Conservation (phyloP, 2,113 vertebrate genomes). For the Bothrops jararaca region DNA sequence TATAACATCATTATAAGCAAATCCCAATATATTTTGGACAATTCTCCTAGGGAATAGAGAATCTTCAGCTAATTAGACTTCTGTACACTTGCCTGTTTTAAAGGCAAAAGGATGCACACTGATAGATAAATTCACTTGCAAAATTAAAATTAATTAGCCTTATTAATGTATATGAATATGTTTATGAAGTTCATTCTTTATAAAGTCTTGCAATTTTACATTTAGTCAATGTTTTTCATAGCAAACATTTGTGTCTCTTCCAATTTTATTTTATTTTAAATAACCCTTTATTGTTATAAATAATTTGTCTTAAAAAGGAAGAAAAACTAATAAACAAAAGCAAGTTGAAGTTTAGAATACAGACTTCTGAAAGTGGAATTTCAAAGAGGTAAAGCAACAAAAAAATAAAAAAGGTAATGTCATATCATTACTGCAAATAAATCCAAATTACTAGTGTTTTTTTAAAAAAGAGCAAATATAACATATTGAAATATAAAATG, state of each 20-base stretch:
- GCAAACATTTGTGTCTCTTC: slow-evolving; percentile 16
- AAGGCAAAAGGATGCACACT: slow-evolving; percentile 2
- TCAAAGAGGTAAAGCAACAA: slow-evolving; percentile 32
- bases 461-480: slow-evolving; percentile 5
- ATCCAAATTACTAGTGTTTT: background rate
- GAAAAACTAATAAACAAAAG: slow-evolving; percentile 21
- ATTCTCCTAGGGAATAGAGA: slow-evolving; percentile 60
- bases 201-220: slow-evolving; percentile 1
- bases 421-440: slow-evolving; percentile 10
- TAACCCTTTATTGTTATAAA: slow-evolving; percentile 15
- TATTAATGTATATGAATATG: background rate
- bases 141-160: background rate
- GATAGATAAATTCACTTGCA: background rate
- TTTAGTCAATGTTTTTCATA: slow-evolving; percentile 10
- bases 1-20: slow-evolving; percentile 79
- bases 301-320: slow-evolving; percentile 32
- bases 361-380: slow-evolving; percentile 49
- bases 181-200: background rate
- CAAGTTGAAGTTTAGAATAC: background rate
- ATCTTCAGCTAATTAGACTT: slow-evolving; percentile 57
- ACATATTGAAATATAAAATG: background rate
- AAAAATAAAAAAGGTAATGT: slow-evolving; percentile 31
- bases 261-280: slow-evolving; percentile 18
- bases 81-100: slow-evolving; percentile 41
- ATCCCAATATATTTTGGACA: slow-evolving; percentile 73